Percentiles rank a stretch among this genome's conserved stretches.
Evolutionary conservation across 2,888 invertebrate genomes (phyloP).

Genomic region (Polyommatus iphigenia): DNA sequence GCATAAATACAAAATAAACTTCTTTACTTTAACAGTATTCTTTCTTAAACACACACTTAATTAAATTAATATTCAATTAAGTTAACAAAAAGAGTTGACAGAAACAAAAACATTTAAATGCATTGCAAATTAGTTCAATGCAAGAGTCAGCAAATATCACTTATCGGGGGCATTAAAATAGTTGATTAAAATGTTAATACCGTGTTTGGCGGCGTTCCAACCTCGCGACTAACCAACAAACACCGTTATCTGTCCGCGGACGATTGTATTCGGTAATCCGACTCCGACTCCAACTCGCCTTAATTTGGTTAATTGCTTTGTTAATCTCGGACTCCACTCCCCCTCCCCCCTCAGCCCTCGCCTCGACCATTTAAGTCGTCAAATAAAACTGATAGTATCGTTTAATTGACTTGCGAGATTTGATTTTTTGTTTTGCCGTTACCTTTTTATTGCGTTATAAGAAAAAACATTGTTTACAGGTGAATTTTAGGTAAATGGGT

Average conservation of each 20-base stretch:
- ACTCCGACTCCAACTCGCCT: constrained; percentile 33
- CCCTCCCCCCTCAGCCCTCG: not conserved
- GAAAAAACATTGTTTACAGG: no score
- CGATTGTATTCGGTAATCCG: constrained; percentile 41
- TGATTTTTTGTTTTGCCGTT: not conserved
- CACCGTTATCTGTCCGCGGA: constrained; percentile 37
- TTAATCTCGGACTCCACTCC: constrained; percentile 37
- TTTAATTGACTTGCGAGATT: constrained; percentile 8
- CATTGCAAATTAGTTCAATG: not conserved
- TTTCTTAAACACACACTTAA: no score
- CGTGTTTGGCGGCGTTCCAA: constrained; percentile 1
- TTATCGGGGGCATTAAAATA: constrained; percentile 1
- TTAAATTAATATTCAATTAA: no score
- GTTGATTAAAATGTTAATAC: constrained; percentile 13
- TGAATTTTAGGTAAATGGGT: no score
- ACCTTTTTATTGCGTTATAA: not conserved
- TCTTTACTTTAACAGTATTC: no score
- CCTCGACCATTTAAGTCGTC: not conserved
- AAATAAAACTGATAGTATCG: constrained; percentile 11
- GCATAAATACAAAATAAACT: no score
- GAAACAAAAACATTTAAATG: not conserved
- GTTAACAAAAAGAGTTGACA: no score
- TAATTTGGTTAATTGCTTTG: constrained; percentile 43
- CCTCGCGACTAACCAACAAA: not conserved
- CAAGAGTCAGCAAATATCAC: not conserved